Evolutionary conservation across 1,140 invertebrate species (phyloP), one percentile per base, ranked within the genome.

Genomic region (Globodera ellingtonae): DNA sequence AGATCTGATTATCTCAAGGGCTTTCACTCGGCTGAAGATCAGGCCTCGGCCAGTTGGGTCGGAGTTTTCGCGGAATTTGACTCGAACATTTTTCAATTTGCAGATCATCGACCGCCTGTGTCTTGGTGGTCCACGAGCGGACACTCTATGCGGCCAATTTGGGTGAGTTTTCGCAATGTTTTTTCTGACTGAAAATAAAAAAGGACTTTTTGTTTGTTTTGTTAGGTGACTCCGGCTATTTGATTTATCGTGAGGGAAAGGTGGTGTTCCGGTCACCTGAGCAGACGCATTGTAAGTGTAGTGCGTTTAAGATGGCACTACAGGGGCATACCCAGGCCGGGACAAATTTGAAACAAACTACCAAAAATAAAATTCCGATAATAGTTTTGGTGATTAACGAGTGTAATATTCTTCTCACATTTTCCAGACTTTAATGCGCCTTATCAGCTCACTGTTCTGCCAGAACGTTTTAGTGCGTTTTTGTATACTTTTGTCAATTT

Each of bases 131-230:
- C 71, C 94, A 96, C 90, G 93, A 94, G 83, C 94, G 94, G 87
- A 95, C 94, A 79, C 92, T 98, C 84, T 95, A 96, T 85, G 94
- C 96, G 9, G 96, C 96, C 13, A 98, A 98, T 91, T 95, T 98
- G 82, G 97, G 75, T 77, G 50, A 8, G 18, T 69, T 74, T 21
- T 15, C 13, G 44, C 24, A 50, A 15, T 18, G 5, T 44, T 59
- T 4, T 24, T 72, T 44, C 3, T 72, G 2, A 62, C 8, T 15
- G 52, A 46, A 18, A 62, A 62, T 35, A 65, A n/a, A 35, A 18
- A 59, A 18, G 35, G 9, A 47, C 4, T 18, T 67, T 76, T 18
- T n/a, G n/a, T n/a, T n/a, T n/a, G n/a, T 13, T 35, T 35, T 47
- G 15, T 46, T 47, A 77, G 75, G 97, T n/a, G 97, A 98, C 90